A percentile compares a stretch with the other conserved stretches of the same genome.
Conservation (phyloP, 2,888 invertebrate genomes). For the Autographa gamma region DNA sequence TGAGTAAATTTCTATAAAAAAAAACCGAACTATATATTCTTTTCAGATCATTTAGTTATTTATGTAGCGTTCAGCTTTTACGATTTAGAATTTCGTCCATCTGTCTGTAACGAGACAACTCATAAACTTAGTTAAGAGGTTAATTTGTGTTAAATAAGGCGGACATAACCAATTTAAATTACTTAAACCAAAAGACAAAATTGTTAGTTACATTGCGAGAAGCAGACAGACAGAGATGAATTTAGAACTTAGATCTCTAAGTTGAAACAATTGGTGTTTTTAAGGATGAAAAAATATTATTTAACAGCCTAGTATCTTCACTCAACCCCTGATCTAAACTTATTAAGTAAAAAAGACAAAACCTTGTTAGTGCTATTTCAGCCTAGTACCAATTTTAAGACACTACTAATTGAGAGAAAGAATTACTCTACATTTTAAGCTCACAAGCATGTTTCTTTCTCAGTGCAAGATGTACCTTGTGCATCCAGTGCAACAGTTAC, state of each 20-base stretch:
- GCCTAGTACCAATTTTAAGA: not conserved
- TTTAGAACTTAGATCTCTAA: no score
- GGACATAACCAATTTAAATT: slow-evolving; percentile 28
- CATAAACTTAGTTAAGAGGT: slow-evolving; percentile 20
- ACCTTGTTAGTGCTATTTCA: not conserved
- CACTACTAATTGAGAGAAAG: not conserved
- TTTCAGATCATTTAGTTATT: no score
- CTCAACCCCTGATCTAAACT: no score
- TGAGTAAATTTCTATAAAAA: no score
- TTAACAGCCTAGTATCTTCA: no score
- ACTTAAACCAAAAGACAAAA: slow-evolving; percentile 33
- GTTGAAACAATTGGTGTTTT: no score
- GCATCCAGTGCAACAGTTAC: not conserved
- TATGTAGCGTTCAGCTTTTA: not conserved
- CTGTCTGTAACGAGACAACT: slow-evolving; percentile 2
- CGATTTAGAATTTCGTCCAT: not conserved
- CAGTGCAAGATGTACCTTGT: not conserved
- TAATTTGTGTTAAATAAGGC: slow-evolving; percentile 16
- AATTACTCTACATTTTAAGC: not conserved
- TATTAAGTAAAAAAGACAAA: no score
- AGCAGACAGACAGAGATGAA: slow-evolving; percentile 11
- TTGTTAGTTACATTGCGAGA: slow-evolving; percentile 2
- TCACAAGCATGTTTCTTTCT: not conserved
- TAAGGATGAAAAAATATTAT: no score
- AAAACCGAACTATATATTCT: no score